phyloP scores from a whole-genome alignment of 2,113 vertebrate genomes.

The Marcusenius ussheri region DNA sequence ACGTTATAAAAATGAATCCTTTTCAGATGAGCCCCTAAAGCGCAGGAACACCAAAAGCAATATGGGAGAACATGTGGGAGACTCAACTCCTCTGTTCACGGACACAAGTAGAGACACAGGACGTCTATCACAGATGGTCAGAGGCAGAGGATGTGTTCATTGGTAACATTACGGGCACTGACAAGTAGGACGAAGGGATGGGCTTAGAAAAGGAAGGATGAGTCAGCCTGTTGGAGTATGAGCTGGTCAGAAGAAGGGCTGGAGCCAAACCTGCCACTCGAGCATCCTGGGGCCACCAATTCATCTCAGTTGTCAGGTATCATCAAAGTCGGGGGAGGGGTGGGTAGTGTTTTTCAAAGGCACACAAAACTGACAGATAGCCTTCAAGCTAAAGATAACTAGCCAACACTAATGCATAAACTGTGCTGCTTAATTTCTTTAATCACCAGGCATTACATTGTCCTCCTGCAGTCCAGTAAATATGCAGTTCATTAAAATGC shows the following conservation, averaged over 20 bases:
- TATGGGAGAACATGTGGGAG: neutral
- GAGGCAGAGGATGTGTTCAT: neutral
- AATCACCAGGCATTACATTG: neutral
- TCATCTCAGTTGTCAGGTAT: neutral
- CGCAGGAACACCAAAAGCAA: neutral
- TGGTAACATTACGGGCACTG: neutral
- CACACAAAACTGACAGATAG: neutral
- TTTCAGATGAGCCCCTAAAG: neutral
- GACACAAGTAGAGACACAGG: neutral
- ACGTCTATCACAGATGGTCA: neutral
- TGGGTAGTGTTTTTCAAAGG: neutral
- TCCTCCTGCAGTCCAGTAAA: neutral
- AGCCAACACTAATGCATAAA: neutral
- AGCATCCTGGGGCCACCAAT: neutral
- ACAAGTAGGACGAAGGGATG: neutral
- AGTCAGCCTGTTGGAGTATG: neutral
- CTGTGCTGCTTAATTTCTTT: neutral
- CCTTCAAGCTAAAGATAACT: neutral
- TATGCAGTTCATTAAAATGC: neutral
- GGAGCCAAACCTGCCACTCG: neutral
- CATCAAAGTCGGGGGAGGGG: neutral
- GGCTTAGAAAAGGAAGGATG: neutral
- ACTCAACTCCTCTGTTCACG: neutral
- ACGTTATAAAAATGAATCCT: neutral
- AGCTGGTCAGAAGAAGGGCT: neutral